Percentiles rank a stretch among this genome's conserved stretches.
These are phyloP conservation scores for Gastracanthus pulcherrimus DNA, from an alignment of 2,888 invertebrate genomes.

Conservation along the genomic window DNA sequence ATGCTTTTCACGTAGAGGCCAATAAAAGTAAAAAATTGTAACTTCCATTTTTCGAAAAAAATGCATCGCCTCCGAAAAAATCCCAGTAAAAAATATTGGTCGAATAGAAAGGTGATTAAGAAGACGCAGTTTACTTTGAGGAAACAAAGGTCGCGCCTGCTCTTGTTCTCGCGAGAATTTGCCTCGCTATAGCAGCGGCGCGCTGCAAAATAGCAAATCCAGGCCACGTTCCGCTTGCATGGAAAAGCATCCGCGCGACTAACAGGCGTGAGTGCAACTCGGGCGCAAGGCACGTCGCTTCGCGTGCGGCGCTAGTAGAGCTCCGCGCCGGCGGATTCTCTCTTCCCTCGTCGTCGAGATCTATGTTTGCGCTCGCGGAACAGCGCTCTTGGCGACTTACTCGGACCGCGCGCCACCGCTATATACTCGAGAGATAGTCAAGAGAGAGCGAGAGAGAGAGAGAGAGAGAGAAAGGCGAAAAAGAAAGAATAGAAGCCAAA, in stretches of 20 bases:
- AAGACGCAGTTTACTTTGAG: not conserved
- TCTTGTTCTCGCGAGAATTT: too few species aligned
- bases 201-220: conserved; percentile 45
- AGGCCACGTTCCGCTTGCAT: conserved; percentile 49
- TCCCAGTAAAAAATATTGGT: not conserved
- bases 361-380: conserved; percentile 8
- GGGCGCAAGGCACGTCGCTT: conserved; percentile 49
- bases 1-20: not conserved
- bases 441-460: not conserved
- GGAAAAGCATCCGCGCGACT: conserved; percentile 39
- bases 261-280: conserved; percentile 5
- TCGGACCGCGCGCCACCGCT: not conserved
- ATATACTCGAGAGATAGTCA: too few species aligned
- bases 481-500: not conserved
- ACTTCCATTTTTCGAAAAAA: conserved; percentile 3
- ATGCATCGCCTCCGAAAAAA: not conserved
- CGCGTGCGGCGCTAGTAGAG: not conserved
- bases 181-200: not conserved
- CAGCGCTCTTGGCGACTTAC: conserved; percentile 18
- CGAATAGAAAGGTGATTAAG: conserved; percentile 15
- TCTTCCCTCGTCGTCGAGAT: not conserved
- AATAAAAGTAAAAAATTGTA: not conserved
- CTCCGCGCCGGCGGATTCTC: conserved; percentile 1
- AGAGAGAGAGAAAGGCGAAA: not conserved
- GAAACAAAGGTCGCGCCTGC: not conserved